Evolutionary conservation across 1,140 invertebrate species (phyloP).

Genomic region (Drosophila kohkoa): DNA sequence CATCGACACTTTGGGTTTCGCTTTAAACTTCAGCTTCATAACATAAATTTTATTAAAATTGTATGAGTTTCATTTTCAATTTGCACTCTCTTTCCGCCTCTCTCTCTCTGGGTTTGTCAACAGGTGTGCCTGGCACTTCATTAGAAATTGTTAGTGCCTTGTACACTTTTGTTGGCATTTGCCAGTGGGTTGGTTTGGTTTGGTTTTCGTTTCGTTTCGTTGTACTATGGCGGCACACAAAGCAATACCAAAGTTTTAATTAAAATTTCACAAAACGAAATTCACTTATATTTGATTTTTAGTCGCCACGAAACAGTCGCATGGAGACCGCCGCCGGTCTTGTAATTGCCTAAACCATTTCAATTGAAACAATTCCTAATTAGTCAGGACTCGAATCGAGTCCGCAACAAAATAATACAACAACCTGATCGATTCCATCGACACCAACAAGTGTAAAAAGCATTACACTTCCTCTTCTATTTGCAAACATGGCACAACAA

Average conservation of each 20-base stretch:
- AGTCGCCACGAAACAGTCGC: conserved; percentile 74
- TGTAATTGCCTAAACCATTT: conserved; percentile 59
- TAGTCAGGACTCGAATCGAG: conserved; percentile 29
- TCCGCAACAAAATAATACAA: conserved; percentile 36
- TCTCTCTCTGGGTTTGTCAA: conserved; percentile 44
- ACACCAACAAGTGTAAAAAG: conserved; percentile 4
- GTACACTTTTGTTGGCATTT: background rate
- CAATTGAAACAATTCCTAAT: conserved; percentile 65
- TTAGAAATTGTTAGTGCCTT: conserved; percentile 54
- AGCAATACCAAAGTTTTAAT: conserved; percentile 69
- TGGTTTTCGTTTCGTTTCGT: no score
- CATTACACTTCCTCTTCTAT: background rate
- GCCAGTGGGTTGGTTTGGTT: conserved; percentile 14
- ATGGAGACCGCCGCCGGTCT: conserved; percentile 54
- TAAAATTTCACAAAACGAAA: conserved; percentile 74
- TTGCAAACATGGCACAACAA: conserved; percentile 15
- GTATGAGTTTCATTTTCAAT: conserved; percentile 55
- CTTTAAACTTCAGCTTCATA: conserved; percentile 32
- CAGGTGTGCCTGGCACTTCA: conserved; percentile 76
- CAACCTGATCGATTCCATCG: background rate
- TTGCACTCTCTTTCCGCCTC: background rate
- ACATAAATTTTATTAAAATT: conserved; percentile 70
- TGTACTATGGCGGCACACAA: background rate
- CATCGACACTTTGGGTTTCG: conserved; percentile 6
- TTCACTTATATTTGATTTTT: conserved; percentile 78